Percentiles rank a stretch among this genome's conserved stretches.
These are phyloP conservation scores for Eueremaeus valkanovi DNA, from an alignment of 2,888 invertebrate genomes.

Conservation along the genomic window DNA sequence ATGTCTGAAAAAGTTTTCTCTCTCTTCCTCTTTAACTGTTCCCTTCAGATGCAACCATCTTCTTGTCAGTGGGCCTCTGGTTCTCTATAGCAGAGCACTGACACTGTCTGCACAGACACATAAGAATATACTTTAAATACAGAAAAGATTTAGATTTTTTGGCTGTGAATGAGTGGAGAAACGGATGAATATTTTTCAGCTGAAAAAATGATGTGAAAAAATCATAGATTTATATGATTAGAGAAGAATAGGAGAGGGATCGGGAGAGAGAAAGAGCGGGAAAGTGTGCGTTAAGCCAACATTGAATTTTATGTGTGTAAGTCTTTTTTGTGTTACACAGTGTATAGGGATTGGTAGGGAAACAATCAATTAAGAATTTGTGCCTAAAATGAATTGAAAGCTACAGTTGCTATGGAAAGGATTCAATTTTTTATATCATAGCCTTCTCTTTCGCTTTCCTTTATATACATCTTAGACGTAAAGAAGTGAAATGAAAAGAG, in stretches of 20 bases:
- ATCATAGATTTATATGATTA: background rate
- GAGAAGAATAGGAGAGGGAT: background rate
- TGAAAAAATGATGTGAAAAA: background rate
- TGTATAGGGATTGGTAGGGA: background rate
- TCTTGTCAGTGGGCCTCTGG: background rate
- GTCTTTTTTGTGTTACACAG: background rate
- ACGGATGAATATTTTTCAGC: background rate
- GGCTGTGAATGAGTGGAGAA: slow-evolving; percentile 14
- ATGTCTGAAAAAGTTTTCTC: background rate
- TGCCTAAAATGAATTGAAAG: slow-evolving; percentile 10
- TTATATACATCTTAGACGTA: background rate
- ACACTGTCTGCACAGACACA: background rate
- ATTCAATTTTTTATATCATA: background rate
- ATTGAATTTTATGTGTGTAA: background rate
- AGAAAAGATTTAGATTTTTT: background rate
- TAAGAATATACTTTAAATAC: background rate
- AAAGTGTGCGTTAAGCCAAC: background rate
- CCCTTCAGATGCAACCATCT: background rate
- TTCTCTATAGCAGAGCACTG: background rate
- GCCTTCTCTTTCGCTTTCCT: background rate
- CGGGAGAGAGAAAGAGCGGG: background rate
- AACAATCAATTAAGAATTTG: slow-evolving; percentile 12
- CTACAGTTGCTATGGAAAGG: background rate
- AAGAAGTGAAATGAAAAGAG: background rate
- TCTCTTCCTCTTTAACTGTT: background rate